Evolutionary conservation across 1,140 invertebrate species (phyloP), one percentile per base, ranked within the genome.

Genomic region (Caenorhabditis brenneri): DNA sequence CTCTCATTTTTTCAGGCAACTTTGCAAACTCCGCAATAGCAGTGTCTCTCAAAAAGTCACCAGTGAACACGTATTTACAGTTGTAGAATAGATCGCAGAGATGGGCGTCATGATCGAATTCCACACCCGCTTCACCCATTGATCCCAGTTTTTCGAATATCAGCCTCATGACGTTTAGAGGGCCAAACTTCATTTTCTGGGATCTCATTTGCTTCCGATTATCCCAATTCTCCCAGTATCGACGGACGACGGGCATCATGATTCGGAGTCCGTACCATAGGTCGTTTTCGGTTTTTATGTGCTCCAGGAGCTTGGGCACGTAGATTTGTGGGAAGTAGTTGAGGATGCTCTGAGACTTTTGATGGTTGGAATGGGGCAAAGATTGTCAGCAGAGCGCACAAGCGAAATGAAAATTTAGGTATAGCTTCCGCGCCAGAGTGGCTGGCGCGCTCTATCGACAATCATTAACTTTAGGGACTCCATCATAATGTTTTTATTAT

Each of bases 31-130:
- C 48, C 12, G 48, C 31, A 1, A 39, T 69, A 1, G 81, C 81
- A 6, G 86, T 81, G 7, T 80, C 29, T 10, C 46, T 79, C 10
- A 86, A 22, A n/a, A 60, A 39, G 42, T 86, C 83, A 7, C 85
- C 85, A 12, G 81, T 39, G 49, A 80, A 86, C n/a, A 80, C 33
- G 42, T 86, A 86, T 81, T 86, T 86, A 15, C 80, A 42, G 49
- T 86, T 85, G 65, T 86, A 86, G 24, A 86, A 58, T 1, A 86
- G 27, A 81, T 86, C 85, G 51, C 85, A 86, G 16, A 86, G 29
- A 10, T 48, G 31, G 12, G 29, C 16, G 27, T 84, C 79, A 36
- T 85, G 80, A 19, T 36, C 82, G 3, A 83, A 39, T 24, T 36
- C 58, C 1, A 79, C 74, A 3, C 65, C 65, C 3, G 9, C 49